Percentiles rank a stretch among this genome's conserved stretches.
Conservation (phyloP, 2,113 vertebrate genomes). For the Chinchilla lanigera region DNA sequence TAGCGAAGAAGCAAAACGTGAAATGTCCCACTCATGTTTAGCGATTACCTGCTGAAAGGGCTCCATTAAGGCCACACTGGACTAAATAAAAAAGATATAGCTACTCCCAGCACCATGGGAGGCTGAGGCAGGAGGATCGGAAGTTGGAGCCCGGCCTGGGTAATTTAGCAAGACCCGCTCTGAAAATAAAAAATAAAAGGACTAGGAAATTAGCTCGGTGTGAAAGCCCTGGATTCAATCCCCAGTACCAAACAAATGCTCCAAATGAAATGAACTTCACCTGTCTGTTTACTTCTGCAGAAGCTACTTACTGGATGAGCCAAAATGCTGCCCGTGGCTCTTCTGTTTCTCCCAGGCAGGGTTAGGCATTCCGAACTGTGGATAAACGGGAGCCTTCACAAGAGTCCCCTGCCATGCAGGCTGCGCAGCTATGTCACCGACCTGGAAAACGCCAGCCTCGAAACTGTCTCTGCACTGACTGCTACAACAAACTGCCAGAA, state of each 20-base stretch:
- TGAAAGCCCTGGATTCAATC: neutral
- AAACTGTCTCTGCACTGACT: neutral
- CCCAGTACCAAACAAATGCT: neutral
- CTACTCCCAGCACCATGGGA: neutral
- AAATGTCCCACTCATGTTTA: neutral
- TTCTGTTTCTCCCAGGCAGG: rapidly evolving
- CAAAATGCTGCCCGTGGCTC: rapidly evolving
- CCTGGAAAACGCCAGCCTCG: neutral
- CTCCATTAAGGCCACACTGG: neutral
- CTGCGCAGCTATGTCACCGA: neutral
- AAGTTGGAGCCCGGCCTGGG: neutral
- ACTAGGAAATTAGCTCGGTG: neutral
- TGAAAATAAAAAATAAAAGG: neutral
- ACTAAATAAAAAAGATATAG: neutral
- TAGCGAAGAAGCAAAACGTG: neutral
- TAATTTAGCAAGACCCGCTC: neutral
- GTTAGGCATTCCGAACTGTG: neutral
- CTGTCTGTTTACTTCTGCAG: neutral
- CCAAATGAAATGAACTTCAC: neutral
- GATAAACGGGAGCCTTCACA: conserved; percentile 1
- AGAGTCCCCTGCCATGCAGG: neutral
- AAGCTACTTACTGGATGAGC: neutral
- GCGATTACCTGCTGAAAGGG: neutral
- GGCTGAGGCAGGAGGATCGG: neutral
- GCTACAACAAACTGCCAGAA: neutral